Evolutionary conservation across 2,113 vertebrate genomes (phyloP).

Genomic region (Corythaeola cristata): DNA sequence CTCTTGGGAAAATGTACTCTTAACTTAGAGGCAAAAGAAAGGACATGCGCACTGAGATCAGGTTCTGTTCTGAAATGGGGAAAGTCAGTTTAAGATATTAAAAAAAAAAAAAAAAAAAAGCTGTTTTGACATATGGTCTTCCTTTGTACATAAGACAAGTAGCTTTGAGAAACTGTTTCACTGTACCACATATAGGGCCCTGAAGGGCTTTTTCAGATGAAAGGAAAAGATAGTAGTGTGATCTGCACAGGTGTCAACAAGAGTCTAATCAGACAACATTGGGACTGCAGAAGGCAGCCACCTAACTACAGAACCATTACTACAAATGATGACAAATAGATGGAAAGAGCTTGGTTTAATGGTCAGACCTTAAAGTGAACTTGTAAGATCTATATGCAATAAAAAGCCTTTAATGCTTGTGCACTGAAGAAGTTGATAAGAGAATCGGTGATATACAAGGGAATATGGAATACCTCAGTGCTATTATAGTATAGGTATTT

Average conservation of each 20-base stretch:
- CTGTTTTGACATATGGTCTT: not conserved
- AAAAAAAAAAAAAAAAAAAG: not conserved
- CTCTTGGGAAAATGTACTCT: not conserved
- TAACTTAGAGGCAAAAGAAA: conserved; percentile 8
- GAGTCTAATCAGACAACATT: conserved; percentile 11
- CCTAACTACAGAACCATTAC: conserved; percentile 4
- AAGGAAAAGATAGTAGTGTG: not conserved
- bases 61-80: not conserved
- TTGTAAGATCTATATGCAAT: conserved; percentile 48
- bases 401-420: conserved; percentile 36
- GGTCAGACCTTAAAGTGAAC: conserved; percentile 49
- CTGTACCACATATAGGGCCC: conserved; percentile 13
- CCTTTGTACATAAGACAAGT: not conserved
- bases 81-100: not conserved
- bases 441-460: conserved; percentile 23
- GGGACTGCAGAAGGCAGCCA: not conserved
- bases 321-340: conserved; percentile 60
- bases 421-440: conserved; percentile 5
- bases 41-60: not conserved
- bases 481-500: not conserved
- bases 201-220: conserved; percentile 36
- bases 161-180: conserved; percentile 21
- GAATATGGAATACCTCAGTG: not conserved
- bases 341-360: conserved; percentile 33
- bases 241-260: conserved; percentile 16